phyloP scores from a whole-genome alignment of 2,113 vertebrate genomes.

The Clarias macrocephalus region DNA sequence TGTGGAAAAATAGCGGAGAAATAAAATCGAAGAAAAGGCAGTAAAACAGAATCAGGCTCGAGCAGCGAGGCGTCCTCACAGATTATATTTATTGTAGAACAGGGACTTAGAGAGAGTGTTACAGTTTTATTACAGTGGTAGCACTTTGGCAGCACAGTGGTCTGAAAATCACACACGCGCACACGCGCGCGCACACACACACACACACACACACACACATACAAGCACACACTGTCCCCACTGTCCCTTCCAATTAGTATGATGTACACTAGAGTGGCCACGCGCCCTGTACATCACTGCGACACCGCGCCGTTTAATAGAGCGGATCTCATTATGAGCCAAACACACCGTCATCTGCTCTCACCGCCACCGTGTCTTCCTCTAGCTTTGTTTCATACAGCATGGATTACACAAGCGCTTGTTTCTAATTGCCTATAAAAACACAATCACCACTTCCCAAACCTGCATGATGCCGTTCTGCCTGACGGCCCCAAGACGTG shows the following conservation, averaged over 20 bases:
- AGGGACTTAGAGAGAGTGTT: background rate
- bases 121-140: conserved; percentile 9
- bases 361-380: background rate
- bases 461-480: conserved; percentile 2
- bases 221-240: conserved; percentile 3
- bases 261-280: background rate
- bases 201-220: background rate
- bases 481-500: conserved; percentile 21
- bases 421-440: conserved; percentile 33
- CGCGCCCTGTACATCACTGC: background rate
- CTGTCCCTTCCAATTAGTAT: conserved; percentile 30
- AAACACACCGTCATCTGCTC: background rate
- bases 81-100: background rate
- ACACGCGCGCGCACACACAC: background rate
- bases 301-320: background rate
- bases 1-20: background rate
- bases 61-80: background rate
- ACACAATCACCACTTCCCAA: conserved; percentile 18
- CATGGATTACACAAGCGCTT: background rate
- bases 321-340: background rate
- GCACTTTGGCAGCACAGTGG: conserved; percentile 6
- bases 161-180: background rate
- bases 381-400: background rate
- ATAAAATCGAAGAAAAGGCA: background rate
- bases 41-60: background rate